Percentiles rank a stretch among this genome's conserved stretches.
phyloP scores from a whole-genome alignment of 2,797 vertebrate species.

The Melanotaenia parkinsoni region DNA sequence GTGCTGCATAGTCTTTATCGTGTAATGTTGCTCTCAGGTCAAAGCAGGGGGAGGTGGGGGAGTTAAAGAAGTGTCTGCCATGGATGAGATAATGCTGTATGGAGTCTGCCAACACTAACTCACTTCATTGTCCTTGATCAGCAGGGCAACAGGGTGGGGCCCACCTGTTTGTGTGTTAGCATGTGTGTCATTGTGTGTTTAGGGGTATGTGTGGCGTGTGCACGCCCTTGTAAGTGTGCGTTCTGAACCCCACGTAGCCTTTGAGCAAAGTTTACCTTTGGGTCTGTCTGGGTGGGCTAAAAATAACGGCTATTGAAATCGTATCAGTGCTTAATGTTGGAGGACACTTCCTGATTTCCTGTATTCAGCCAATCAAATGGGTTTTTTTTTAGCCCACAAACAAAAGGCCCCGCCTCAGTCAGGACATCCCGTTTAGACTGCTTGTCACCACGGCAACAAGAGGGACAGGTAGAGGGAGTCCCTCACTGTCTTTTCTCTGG shows the following conservation, averaged over 20 bases:
- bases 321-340: slow-evolving; percentile 45
- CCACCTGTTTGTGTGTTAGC: slow-evolving; percentile 56
- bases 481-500: slow-evolving; percentile 33
- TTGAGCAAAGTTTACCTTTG: slow-evolving; percentile 20
- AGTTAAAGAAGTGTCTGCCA: slow-evolving; percentile 64
- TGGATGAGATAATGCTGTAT: slow-evolving; percentile 73
- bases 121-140: slow-evolving; percentile 81
- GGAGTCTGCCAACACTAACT: slow-evolving; percentile 78
- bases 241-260: not conserved
- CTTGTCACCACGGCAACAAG: slow-evolving; percentile 74
- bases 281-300: slow-evolving; percentile 40
- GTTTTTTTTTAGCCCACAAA: slow-evolving; percentile 70
- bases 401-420: slow-evolving; percentile 77
- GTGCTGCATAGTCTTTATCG: slow-evolving; percentile 42
- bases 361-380: slow-evolving; percentile 74
- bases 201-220: slow-evolving; percentile 19
- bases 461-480: slow-evolving; percentile 50
- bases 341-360: slow-evolving; percentile 77
- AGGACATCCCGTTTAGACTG: slow-evolving; percentile 85
- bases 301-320: slow-evolving; percentile 73
- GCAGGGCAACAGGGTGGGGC: slow-evolving; percentile 68
- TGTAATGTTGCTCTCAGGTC: slow-evolving; percentile 59
- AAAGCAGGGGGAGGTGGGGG: slow-evolving; percentile 37
- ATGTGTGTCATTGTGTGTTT: slow-evolving; percentile 36
- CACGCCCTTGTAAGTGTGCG: slow-evolving; percentile 21